Evolutionary conservation across 2,797 vertebrate genomes (phyloP).

Genomic region (Loriculus beryllinus): DNA sequence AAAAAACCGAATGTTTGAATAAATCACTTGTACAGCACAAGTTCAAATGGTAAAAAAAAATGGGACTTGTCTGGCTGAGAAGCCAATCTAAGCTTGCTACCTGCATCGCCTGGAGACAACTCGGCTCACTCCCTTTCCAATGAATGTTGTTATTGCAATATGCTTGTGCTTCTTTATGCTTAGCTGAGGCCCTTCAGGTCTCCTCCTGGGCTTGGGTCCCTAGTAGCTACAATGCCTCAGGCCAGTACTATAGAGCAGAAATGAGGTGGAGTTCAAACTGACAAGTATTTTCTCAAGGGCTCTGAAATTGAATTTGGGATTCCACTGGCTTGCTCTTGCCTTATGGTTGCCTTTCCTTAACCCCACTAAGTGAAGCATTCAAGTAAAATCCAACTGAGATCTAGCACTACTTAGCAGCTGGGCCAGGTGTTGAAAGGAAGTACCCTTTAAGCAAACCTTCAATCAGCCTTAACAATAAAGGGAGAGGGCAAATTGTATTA

Average conservation of each 20-base stretch:
- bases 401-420: neutral
- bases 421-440: neutral
- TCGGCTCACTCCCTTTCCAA: constrained; percentile 12
- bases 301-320: constrained; percentile 55
- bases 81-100: constrained; percentile 33
- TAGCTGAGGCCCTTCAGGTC: constrained; percentile 68
- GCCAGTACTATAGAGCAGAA: constrained; percentile 61
- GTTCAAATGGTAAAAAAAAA: constrained; percentile 39
- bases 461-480: neutral
- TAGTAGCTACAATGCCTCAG: constrained; percentile 65
- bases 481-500: neutral
- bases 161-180: constrained; percentile 42
- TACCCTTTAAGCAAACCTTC: neutral
- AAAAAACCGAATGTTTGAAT: constrained; percentile 25
- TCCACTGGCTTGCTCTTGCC: constrained; percentile 20
- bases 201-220: constrained; percentile 66
- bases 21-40: constrained; percentile 6
- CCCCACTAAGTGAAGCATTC: constrained; percentile 21
- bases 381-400: constrained; percentile 32
- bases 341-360: constrained; percentile 25
- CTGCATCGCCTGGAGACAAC: constrained; percentile 54
- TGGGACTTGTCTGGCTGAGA: constrained; percentile 36
- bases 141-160: constrained; percentile 19
- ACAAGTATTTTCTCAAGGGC: constrained; percentile 69
- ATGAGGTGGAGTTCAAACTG: constrained; percentile 50